phyloP scores from a whole-genome alignment of 2,888 invertebrate species.

The Hirtodrosophila confusa region DNA sequence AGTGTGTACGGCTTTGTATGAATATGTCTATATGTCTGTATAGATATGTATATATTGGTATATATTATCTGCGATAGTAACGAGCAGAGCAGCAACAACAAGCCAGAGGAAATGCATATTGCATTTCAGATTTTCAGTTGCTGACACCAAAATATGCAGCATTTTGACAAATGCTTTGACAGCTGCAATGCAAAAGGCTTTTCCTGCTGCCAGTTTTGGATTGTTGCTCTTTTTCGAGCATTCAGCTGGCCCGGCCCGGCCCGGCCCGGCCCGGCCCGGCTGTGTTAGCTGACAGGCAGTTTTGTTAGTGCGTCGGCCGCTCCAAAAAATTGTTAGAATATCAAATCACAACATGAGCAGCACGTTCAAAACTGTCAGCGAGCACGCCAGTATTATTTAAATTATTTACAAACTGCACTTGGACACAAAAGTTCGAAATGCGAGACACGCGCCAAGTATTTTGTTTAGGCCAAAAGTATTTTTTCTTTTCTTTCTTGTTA shows the following conservation, averaged over 20 bases:
- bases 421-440: constrained; percentile 60
- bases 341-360: constrained; percentile 50
- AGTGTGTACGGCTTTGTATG: not conserved
- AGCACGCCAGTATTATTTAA: constrained; percentile 63
- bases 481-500: constrained; percentile 7
- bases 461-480: constrained; percentile 25
- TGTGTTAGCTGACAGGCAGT: constrained; percentile 22
- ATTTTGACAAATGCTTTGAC: constrained; percentile 77
- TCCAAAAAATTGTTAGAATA: constrained; percentile 28
- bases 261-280: too few relatives aligned
- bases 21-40: not conserved
- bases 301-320: constrained; percentile 13
- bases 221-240: not conserved
- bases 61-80: constrained; percentile 28
- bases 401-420: constrained; percentile 71
- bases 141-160: constrained; percentile 74
- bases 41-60: not conserved
- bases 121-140: constrained; percentile 64
- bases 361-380: constrained; percentile 61
- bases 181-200: constrained; percentile 61
- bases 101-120: constrained; percentile 42
- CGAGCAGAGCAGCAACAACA: constrained; percentile 2
- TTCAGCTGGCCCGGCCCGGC: constrained; percentile 4
- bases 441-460: constrained; percentile 65
- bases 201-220: constrained; percentile 12